Percentiles rank a stretch among this genome's conserved stretches.
Conservation (phyloP, 1,140 invertebrate species). For the Nebria ingens region DNA sequence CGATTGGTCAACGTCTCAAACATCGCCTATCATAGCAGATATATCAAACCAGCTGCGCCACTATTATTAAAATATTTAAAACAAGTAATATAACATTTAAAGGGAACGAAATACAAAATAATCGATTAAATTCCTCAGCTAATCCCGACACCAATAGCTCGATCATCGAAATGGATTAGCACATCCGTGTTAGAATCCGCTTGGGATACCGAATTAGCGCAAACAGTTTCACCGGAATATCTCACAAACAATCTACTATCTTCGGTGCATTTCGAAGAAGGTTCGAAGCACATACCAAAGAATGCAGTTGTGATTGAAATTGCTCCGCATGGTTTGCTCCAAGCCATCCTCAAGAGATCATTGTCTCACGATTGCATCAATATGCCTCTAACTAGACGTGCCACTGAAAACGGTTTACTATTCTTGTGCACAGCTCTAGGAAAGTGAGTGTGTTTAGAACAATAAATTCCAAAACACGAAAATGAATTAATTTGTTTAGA, state of each 20-base stretch:
- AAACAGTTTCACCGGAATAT: constrained; percentile 77
- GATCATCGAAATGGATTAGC: constrained; percentile 75
- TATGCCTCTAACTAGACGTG: constrained; percentile 69
- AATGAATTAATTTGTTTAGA: too few species aligned
- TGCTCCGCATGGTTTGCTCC: constrained; percentile 71
- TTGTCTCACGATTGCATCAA: constrained; percentile 50
- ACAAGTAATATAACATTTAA: too few species aligned
- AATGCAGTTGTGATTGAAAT: constrained; percentile 73
- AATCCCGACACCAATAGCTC: constrained; percentile 50
- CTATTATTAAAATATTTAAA: constrained; percentile 59
- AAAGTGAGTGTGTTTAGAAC: constrained; percentile 39
- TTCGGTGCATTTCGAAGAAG: constrained; percentile 81
- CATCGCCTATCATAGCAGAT: constrained; percentile 76
- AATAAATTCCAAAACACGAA: too few species aligned
- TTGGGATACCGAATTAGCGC: constrained; percentile 60
- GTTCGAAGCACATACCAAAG: constrained; percentile 58
- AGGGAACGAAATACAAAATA: too few species aligned
- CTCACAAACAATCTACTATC: constrained; percentile 84
- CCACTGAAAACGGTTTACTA: constrained; percentile 57
- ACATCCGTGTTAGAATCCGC: constrained; percentile 63
- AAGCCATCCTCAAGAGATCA: constrained; percentile 55
- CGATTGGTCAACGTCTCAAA: constrained; percentile 70
- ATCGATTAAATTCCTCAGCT: constrained; percentile 36
- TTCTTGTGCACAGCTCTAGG: constrained; percentile 63
- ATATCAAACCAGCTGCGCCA: constrained; percentile 67